Conservation (phyloP, 1,140 invertebrate species). For the Aphelenchoides besseyi region DNA sequence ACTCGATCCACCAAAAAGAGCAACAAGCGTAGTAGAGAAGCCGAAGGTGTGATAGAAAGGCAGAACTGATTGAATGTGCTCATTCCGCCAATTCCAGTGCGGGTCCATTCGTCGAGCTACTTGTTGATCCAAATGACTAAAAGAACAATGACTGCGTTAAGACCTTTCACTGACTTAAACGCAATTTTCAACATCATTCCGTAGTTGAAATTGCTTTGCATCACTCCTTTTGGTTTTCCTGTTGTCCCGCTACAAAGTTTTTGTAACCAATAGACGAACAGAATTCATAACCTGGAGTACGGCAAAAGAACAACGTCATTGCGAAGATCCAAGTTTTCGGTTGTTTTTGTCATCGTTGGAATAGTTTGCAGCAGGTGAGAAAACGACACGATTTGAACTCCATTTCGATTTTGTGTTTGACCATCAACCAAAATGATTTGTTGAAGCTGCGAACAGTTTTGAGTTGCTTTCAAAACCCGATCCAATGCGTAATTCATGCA, state of each 20-base stretch:
- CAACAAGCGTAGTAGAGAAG: conserved; percentile 64
- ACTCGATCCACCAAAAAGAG: conserved; percentile 69
- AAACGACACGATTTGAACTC: conserved; percentile 21
- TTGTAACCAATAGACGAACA: not conserved
- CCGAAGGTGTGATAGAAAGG: conserved; percentile 84
- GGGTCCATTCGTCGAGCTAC: conserved; percentile 26
- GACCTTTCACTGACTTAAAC: not conserved
- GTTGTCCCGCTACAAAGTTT: conserved; percentile 14
- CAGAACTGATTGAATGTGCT: conserved; percentile 62
- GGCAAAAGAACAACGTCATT: conserved; percentile 45
- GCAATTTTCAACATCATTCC: conserved; percentile 11
- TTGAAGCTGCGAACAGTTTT: conserved; percentile 29
- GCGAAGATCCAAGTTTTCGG: conserved; percentile 19
- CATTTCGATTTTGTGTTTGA: conserved; percentile 26
- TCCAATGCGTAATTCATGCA: conserved; percentile 31
- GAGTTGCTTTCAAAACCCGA: conserved; percentile 34
- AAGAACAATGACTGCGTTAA: not conserved
- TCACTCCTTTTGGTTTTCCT: conserved; percentile 25
- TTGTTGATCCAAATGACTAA: conserved; percentile 37
- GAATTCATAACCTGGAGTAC: conserved; percentile 38
- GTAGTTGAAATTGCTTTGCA: conserved; percentile 39
- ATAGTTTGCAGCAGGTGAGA: conserved; percentile 29
- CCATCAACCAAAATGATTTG: conserved; percentile 37
- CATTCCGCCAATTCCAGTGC: conserved; percentile 34
- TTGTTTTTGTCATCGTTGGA: conserved; percentile 8